phyloP scores from a whole-genome alignment of 2,797 vertebrate genomes.

The Rhincodon typus region DNA sequence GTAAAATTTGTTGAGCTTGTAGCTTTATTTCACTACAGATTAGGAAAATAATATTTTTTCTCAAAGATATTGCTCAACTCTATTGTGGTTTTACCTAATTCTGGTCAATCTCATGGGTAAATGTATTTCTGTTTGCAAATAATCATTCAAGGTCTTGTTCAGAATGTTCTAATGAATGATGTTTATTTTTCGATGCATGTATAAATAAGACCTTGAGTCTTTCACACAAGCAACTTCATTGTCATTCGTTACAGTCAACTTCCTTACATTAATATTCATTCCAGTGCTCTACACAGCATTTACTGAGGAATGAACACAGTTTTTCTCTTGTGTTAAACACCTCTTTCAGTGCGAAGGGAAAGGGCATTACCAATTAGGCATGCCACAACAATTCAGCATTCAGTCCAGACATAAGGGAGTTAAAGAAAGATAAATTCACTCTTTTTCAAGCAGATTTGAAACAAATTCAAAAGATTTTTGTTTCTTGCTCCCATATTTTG shows the following conservation, averaged over 20 bases:
- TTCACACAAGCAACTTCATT: constrained; percentile 29
- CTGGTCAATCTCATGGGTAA: background rate
- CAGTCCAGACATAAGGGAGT: constrained; percentile 5
- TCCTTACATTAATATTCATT: constrained; percentile 33
- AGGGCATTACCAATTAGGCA: constrained; percentile 34
- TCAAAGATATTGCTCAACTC: background rate
- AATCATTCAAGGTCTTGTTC: constrained; percentile 24
- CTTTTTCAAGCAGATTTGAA: constrained; percentile 13
- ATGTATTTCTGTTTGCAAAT: constrained; percentile 21
- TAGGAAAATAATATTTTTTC: background rate
- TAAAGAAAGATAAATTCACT: constrained; percentile 1
- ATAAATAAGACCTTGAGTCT: constrained; percentile 32
- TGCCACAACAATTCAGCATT: constrained; percentile 30
- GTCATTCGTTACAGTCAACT: background rate
- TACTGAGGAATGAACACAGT: constrained; percentile 30
- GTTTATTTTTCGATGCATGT: constrained; percentile 19
- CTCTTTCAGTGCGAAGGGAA: constrained; percentile 19
- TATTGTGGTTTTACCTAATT: constrained; percentile 13
- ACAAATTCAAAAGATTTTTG: constrained; percentile 32
- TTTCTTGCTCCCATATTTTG: background rate
- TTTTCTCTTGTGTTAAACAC: constrained; percentile 35
- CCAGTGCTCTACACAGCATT: constrained; percentile 12
- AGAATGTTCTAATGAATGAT: constrained; percentile 28
- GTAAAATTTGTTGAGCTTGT: background rate
- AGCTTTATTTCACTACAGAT: background rate